Base-by-base conservation (phyloP, 2,797 vertebrate species). In the Schizothorax lantsangensis region DNA sequence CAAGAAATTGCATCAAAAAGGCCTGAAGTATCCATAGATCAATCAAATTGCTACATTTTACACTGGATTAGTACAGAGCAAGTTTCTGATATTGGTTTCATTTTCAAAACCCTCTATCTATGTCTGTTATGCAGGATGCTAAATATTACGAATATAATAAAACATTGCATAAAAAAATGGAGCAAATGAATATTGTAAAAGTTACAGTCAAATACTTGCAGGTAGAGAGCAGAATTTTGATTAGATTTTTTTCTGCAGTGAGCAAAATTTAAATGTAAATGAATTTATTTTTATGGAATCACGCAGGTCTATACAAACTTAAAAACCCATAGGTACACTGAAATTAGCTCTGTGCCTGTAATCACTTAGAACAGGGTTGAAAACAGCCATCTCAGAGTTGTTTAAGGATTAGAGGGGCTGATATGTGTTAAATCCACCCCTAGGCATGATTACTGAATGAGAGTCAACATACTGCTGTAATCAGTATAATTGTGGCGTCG, bases 1-100 rank as follows among this genome's bases (percentile, higher is more conserved):
- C 80, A 90, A 83, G 84, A 91, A 91, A 92, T 89, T 89, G 81
- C 89, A 90, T 84, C 66, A 91, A 91, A 92, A 91, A 80, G 84
- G 86, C 88, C 88, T 88, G 87, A 86, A 92, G 88, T 84, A 86
- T 87, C 90, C 86, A 90, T 89, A 86, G 73, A 93, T 92, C 84
- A 92, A 90, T 88, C 84, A 83, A 88, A 86, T 38, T 86, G 89
- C 84, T 88, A 86, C 86, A 90, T 89, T 93, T 92, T 92, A 89
- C 88, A 92, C 91, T 80, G 86, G 68, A 14, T 38, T 81, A 36
- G 82, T 87, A 89, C 54, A 89, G 83, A 91, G 78, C 89, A 87
- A 45, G 81, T 86, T 86, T 83, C 38, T 47, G 26, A 81, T 88
- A 57, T 88, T 84, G 84, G 78, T 88, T 91, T 87, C 62, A 80